Conservation (phyloP, 1,140 invertebrate genomes). For the Cecropterus lyciades region DNA sequence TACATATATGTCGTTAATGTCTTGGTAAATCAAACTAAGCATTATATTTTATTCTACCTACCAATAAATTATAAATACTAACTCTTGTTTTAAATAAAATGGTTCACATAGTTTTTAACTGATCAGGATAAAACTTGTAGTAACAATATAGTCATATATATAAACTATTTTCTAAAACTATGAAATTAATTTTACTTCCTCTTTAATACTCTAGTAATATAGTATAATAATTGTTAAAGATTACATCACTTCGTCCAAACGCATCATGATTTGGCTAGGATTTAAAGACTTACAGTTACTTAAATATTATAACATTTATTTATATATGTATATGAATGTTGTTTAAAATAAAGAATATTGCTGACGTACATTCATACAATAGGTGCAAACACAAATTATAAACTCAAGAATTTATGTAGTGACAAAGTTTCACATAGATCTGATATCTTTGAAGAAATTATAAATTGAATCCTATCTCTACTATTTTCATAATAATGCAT, state of each 20-base stretch:
- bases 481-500: slow-evolving; percentile 21
- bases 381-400: slow-evolving; percentile 25
- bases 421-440: background rate
- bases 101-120: too few relatives aligned
- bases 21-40: too few relatives aligned
- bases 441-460: slow-evolving; percentile 11
- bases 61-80: too few relatives aligned
- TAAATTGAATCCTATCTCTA: slow-evolving; percentile 8
- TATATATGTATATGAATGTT: slow-evolving; percentile 5
- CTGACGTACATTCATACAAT: background rate
- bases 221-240: background rate
- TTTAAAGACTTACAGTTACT: slow-evolving; percentile 6
- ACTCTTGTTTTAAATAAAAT: too few relatives aligned
- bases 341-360: background rate
- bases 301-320: too few relatives aligned
- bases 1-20: too few relatives aligned
- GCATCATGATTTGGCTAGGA: slow-evolving; percentile 21
- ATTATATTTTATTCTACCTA: too few relatives aligned
- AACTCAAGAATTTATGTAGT: slow-evolving; percentile 26
- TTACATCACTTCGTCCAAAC: slow-evolving; percentile 4
- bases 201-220: background rate
- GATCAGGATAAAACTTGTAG: too few relatives aligned
- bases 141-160: too few relatives aligned
- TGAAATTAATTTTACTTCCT: slow-evolving; percentile 4
- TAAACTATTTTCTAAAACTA: too few relatives aligned